Evolutionary conservation across 2,113 vertebrate species (phyloP).

Genomic region (Naja naja): DNA sequence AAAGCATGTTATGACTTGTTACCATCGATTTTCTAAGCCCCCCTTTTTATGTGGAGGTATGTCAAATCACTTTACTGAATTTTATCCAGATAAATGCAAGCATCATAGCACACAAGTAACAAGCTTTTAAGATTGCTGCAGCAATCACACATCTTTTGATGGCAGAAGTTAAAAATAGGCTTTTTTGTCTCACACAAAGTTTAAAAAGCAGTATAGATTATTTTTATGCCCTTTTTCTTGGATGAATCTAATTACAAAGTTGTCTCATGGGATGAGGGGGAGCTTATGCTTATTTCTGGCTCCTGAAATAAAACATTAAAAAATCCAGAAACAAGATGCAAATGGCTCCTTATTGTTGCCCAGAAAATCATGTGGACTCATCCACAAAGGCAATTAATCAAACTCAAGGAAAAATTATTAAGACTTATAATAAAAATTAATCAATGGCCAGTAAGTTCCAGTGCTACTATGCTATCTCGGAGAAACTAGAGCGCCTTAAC

Average conservation of each 20-base stretch:
- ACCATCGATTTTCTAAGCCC: not conserved
- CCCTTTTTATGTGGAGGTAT: conserved; percentile 33
- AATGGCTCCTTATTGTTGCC: not conserved
- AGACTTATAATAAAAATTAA: not conserved
- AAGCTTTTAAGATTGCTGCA: conserved; percentile 54
- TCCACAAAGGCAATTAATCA: not conserved
- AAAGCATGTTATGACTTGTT: not conserved
- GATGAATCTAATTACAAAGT: conserved; percentile 11
- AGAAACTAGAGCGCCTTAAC: not conserved
- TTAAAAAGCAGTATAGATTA: not conserved
- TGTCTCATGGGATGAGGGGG: conserved; percentile 21
- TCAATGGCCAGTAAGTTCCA: not conserved
- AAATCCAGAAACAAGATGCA: not conserved
- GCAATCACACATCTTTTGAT: conserved; percentile 64
- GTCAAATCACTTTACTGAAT: conserved; percentile 35
- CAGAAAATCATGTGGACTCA: not conserved
- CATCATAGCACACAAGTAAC: conserved; percentile 46
- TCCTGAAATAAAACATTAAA: conserved; percentile 10
- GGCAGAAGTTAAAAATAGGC: conserved; percentile 60
- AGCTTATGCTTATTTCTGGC: not conserved
- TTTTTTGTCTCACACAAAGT: conserved; percentile 50
- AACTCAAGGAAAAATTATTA: not conserved
- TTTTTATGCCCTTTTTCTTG: conserved; percentile 31
- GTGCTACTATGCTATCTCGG: not conserved
- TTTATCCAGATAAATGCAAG: conserved; percentile 45